Base-by-base conservation (phyloP, 2,797 vertebrate species). In the Phrynocephalus vlangalii region DNA sequence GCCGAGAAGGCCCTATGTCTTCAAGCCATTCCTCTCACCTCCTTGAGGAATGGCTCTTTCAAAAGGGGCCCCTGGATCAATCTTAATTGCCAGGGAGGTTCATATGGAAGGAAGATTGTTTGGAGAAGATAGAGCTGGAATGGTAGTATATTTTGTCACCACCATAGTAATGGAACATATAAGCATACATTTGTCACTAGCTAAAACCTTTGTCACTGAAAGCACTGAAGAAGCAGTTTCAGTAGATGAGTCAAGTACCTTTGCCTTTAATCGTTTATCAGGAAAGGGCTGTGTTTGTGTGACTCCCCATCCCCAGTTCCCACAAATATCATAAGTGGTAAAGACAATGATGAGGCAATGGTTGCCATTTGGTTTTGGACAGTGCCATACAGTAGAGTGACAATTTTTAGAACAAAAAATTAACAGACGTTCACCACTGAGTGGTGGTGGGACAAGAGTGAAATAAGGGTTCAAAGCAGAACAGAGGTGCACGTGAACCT, bases 111-210 rank as follows among this genome's bases (percentile, higher is more conserved):
- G 38, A 44, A 44, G 38, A 44, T 5, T 44, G 38, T 44, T 56
- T 84, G 79, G 16, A 87, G 13, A 91, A 91, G 85, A 90, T 60
- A 8, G 80, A 90, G 84, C 52, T 90, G 91, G 91, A 94, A 87
- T 83, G 89, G 88, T 24, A 89, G 84, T 67, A 90, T 70, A 78
- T 8, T 60, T 56, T 92, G 92, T 93, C 73, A 73, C 92, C 48
- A 79, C 75, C 86, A 13, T 72, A 86, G 86, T 50, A 73, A 52
- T 68, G n/a, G 5, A 52, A 70, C 76, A 70, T 48, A 6, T 10
- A 90, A 91, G 90, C 48, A 16, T 89, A 22, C 83, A 85, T 92
- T 95, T 90, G 18, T 93, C 85, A 87, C 44, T 83, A 60, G 38
- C 75, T 83, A n/a, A 90, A 78, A 38, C 26, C 86, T 9, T 66